phyloP scores from a whole-genome alignment of 2,113 vertebrate genomes.

The Dromiciops gliroides region DNA sequence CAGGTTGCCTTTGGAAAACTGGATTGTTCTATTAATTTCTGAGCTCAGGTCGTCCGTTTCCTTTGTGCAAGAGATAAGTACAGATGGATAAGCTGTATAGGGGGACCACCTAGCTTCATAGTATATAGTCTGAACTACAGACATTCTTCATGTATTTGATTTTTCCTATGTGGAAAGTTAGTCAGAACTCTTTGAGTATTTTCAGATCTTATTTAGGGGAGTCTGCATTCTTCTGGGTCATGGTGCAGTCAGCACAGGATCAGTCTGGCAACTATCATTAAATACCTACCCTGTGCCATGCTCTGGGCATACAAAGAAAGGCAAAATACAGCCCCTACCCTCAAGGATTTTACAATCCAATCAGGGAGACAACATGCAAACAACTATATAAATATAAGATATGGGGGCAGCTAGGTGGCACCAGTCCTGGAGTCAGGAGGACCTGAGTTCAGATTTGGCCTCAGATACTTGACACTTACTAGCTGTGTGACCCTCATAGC shows the following conservation, averaged over 20 bases:
- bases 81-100: neutral
- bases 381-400: neutral
- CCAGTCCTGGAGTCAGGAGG: no score
- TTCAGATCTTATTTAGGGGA: neutral
- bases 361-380: neutral
- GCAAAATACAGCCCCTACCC: neutral
- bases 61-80: neutral
- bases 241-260: neutral
- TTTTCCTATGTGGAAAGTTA: neutral
- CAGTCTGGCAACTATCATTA: neutral
- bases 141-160: neutral
- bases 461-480: no score
- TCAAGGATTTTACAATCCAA: neutral
- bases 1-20: neutral
- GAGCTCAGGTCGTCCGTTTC: no score
- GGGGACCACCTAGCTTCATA: neutral
- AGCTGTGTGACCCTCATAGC: no score
- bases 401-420: no score
- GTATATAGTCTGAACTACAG: neutral
- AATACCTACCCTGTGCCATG: neutral
- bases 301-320: neutral
- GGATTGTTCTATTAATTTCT: neutral
- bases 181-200: neutral
- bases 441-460: no score
- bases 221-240: neutral